These are phyloP conservation scores for Paraplagusia blochii DNA, from an alignment of 2,113 vertebrate genomes.

Conservation along the genomic window DNA sequence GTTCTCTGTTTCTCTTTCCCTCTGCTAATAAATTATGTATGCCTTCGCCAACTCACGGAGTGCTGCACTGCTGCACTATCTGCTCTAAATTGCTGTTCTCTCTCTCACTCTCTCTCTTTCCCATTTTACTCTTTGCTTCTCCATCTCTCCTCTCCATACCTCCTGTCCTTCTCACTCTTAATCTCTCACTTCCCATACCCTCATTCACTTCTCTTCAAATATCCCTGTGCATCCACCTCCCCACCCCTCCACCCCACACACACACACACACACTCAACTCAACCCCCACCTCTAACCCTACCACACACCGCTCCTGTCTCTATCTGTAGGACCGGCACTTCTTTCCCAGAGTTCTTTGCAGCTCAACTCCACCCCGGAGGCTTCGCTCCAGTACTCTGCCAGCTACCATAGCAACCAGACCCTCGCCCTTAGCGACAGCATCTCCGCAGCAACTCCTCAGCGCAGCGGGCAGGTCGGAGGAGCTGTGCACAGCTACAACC, in stretches of 20 bases:
- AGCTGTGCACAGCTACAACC: constrained; percentile 92
- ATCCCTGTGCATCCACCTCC: neutral
- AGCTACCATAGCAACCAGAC: constrained; percentile 99
- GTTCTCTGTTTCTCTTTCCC: constrained; percentile 65
- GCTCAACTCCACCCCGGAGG: constrained; percentile 96
- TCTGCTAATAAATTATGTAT: constrained; percentile 80
- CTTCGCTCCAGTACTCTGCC: constrained; percentile 96
- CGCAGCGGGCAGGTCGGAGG: constrained; percentile 87
- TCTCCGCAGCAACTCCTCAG: constrained; percentile 77
- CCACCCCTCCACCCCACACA: too few relatives aligned
- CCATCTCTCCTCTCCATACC: constrained; percentile 54
- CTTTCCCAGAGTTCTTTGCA: constrained; percentile 98
- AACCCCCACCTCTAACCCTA: constrained; percentile 33
- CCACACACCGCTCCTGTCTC: constrained; percentile 46
- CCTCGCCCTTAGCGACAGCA: constrained; percentile 86
- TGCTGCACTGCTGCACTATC: constrained; percentile 83
- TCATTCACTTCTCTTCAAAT: constrained; percentile 9
- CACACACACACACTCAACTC: constrained; percentile 44
- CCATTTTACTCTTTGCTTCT: constrained; percentile 63
- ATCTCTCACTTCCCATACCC: constrained; percentile 30
- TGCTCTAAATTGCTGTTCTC: constrained; percentile 81
- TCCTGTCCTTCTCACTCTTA: constrained; percentile 48
- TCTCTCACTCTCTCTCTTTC: constrained; percentile 41
- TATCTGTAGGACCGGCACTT: constrained; percentile 88
- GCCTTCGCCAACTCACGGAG: constrained; percentile 75